Conservation (phyloP, 2,797 vertebrate species). For the Myioborus miniatus region DNA sequence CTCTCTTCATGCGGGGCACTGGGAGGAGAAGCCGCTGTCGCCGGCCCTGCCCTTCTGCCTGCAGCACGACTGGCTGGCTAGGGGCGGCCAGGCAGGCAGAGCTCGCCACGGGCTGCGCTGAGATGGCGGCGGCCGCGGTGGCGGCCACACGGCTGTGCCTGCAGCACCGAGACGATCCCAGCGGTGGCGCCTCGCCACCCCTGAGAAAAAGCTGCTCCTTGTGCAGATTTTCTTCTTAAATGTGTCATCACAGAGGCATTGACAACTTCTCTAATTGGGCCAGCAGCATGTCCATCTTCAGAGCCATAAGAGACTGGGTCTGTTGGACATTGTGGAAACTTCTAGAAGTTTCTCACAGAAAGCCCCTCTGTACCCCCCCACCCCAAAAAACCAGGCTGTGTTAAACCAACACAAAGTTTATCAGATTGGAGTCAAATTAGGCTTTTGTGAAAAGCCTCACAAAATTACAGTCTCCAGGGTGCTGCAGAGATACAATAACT, state of each 20-base stretch:
- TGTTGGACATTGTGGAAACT: neutral
- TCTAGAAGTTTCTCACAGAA: neutral
- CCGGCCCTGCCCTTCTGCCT: neutral
- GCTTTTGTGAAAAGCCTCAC: neutral
- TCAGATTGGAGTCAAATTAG: neutral
- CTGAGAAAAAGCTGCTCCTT: neutral
- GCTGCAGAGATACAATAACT: neutral
- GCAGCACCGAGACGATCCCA: rapidly evolving
- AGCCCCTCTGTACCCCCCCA: neutral
- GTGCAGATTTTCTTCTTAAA: neutral
- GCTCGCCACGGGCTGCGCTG: rapidly evolving
- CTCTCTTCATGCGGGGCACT: rapidly evolving
- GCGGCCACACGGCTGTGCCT: rapidly evolving
- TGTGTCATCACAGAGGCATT: neutral
- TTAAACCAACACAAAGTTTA: neutral
- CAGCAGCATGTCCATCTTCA: neutral
- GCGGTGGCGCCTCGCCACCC: rapidly evolving
- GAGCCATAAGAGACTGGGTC: no score
- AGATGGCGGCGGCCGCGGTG: rapidly evolving
- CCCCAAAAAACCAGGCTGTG: neutral
- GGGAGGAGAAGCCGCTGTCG: rapidly evolving
- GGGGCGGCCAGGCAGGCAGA: neutral
- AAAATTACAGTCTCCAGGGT: neutral
- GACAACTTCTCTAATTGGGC: neutral
- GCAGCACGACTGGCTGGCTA: neutral